Evolutionary conservation across 2,888 invertebrate genomes (phyloP).

Genomic region (Therioaphis trifolii): DNA sequence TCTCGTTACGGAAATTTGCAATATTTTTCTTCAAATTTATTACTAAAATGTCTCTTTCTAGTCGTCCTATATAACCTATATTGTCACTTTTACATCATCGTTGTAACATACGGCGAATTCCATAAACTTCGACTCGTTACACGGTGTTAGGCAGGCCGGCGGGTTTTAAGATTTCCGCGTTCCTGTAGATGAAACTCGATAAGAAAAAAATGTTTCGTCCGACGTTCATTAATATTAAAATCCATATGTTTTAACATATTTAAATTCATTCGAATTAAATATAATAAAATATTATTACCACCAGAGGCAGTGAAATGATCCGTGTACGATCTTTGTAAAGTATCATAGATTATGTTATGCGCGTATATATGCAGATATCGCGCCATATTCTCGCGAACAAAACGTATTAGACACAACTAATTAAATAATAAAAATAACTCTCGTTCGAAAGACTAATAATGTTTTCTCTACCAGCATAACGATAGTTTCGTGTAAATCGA

Average conservation of each 20-base stretch:
- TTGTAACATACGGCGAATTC: slow-evolving; percentile 35
- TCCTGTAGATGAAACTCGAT: slow-evolving; percentile 23
- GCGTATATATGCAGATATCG: neutral
- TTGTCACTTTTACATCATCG: neutral
- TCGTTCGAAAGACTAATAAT: neutral
- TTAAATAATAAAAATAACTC: slow-evolving; percentile 30
- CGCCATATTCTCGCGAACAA: neutral
- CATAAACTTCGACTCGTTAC: slow-evolving; percentile 17
- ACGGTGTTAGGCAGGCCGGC: neutral
- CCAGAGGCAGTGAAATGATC: slow-evolving; percentile 11
- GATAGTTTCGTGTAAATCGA: slow-evolving; percentile 38
- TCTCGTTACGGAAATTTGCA: neutral
- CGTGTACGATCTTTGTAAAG: neutral
- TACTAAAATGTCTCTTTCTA: slow-evolving; percentile 12
- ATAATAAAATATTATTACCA: slow-evolving; percentile 55
- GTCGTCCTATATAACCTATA: no score
- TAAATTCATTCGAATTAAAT: slow-evolving; percentile 21
- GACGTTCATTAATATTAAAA: slow-evolving; percentile 37
- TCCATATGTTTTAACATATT: slow-evolving; percentile 22
- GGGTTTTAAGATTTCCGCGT: slow-evolving; percentile 21
- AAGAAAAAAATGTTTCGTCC: slow-evolving; percentile 26
- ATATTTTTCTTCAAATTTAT: slow-evolving; percentile 10
- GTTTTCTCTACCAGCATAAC: neutral
- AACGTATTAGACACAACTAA: slow-evolving; percentile 12
- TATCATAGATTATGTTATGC: neutral